phyloP scores from a whole-genome alignment of 2,113 vertebrate genomes.

The Camarhynchus parvulus region DNA sequence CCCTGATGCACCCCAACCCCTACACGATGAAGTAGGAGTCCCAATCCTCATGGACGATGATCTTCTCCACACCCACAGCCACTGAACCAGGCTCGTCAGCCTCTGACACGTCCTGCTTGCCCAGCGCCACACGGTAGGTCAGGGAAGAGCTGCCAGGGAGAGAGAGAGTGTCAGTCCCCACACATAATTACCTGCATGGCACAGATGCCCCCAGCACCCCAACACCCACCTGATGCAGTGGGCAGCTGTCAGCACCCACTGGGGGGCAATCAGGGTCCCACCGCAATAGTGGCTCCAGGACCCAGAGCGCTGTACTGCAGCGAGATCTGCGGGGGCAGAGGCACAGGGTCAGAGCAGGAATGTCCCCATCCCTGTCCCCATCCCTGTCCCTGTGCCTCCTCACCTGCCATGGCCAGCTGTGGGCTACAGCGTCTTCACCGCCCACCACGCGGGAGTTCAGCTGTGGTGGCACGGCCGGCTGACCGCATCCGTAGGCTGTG shows the following conservation, averaged over 20 bases:
- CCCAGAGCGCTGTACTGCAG: conserved; percentile 78
- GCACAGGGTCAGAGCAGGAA: background rate
- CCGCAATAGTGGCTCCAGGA: conserved; percentile 87
- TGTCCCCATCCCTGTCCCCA: fast-evolving
- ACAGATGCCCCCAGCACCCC: too few species aligned
- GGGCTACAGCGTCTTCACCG: conserved; percentile 79
- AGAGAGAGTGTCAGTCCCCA: background rate
- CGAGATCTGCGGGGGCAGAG: conserved; percentile 76
- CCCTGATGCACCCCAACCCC: too few species aligned
- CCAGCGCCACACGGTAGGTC: conserved; percentile 87
- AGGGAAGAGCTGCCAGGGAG: conserved; percentile 35
- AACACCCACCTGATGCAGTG: conserved; percentile 75
- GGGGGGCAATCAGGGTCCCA: conserved; percentile 80
- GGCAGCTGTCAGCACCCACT: conserved; percentile 86
- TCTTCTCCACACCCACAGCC: conserved; percentile 78
- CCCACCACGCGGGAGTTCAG: conserved; percentile 83
- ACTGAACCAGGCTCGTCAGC: conserved; percentile 70
- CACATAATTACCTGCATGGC: fast-evolving
- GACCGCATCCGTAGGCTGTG: conserved; percentile 85
- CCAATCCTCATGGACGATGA: conserved; percentile 81
- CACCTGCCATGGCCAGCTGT: conserved; percentile 99
- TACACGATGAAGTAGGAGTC: too few species aligned
- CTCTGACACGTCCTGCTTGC: conserved; percentile 81
- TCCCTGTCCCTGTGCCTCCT: background rate
- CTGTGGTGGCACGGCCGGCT: conserved; percentile 75